These are phyloP conservation scores for Calosoma granatense DNA, from an alignment of 1,140 invertebrate genomes.

Conservation along the genomic window DNA sequence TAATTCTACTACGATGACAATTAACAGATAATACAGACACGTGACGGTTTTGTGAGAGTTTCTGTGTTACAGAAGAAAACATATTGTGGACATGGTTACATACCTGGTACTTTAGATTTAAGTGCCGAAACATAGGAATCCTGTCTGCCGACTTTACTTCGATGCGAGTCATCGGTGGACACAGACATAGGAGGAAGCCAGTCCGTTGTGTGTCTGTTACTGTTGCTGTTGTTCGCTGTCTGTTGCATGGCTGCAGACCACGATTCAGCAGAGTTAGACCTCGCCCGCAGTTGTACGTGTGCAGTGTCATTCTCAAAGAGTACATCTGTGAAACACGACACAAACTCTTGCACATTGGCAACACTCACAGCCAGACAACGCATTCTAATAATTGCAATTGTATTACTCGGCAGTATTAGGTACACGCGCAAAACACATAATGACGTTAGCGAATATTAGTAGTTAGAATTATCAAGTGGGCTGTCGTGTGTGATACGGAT, in stretches of 20 bases:
- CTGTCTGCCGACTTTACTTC: constrained; percentile 37
- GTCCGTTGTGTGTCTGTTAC: constrained; percentile 11
- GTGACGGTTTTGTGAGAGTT: too few relatives aligned
- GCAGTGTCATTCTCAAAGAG: constrained; percentile 23
- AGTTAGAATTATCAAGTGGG: neutral
- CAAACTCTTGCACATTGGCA: neutral
- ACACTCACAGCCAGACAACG: neutral
- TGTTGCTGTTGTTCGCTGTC: constrained; percentile 14
- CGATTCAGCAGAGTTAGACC: constrained; percentile 46
- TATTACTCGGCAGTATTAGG: neutral
- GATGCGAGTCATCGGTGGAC: constrained; percentile 26
- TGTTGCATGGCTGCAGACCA: constrained; percentile 32
- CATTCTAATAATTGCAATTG: too few relatives aligned
- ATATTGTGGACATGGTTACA: too few relatives aligned
- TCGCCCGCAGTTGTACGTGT: constrained; percentile 32
- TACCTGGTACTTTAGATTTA: constrained; percentile 4
- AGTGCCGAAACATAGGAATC: constrained; percentile 38
- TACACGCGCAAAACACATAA: neutral
- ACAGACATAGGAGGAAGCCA: neutral
- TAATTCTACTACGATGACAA: too few relatives aligned
- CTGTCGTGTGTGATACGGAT: neutral
- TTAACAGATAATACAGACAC: too few relatives aligned
- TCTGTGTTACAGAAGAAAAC: too few relatives aligned
- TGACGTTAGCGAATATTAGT: neutral
- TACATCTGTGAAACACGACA: constrained; percentile 2